A percentile compares a stretch with the other conserved stretches of the same genome.
These are phyloP conservation scores for Sinocyclocheilus maitianheensis DNA, from an alignment of 2,113 vertebrate genomes.

Conservation along the genomic window DNA sequence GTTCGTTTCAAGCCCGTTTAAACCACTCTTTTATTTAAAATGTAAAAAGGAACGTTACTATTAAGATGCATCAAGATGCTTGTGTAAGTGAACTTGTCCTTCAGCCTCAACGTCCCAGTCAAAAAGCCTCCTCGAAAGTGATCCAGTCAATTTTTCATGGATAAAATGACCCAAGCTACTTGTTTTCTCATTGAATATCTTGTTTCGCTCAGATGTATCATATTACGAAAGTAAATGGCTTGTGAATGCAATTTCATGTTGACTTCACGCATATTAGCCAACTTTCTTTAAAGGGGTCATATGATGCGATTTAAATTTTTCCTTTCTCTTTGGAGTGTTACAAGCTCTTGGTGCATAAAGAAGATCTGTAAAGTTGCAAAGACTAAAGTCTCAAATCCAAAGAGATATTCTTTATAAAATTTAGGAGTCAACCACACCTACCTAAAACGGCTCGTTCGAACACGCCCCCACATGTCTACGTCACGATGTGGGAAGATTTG, in stretches of 20 bases:
- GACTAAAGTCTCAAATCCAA: too few relatives aligned
- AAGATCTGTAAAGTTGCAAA: too few relatives aligned
- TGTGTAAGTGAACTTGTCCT: neutral
- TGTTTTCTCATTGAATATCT: neutral
- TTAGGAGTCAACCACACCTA: too few relatives aligned
- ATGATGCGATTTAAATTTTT: too few relatives aligned
- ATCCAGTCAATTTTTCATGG: neutral
- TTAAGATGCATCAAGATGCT: slow-evolving; percentile 1
- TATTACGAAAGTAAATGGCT: neutral
- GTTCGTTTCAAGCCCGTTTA: neutral
- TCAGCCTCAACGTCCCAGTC: neutral
- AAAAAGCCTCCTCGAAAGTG: neutral
- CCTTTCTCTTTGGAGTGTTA: too few relatives aligned
- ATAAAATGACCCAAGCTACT: neutral
- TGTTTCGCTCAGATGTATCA: neutral
- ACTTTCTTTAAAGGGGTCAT: neutral
- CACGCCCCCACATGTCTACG: too few relatives aligned
- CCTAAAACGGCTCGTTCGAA: too few relatives aligned
- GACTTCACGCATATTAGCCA: neutral
- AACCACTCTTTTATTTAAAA: slow-evolving; percentile 13
- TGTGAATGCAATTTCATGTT: neutral
- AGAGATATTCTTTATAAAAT: too few relatives aligned
- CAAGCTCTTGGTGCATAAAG: too few relatives aligned
- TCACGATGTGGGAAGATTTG: too few relatives aligned
- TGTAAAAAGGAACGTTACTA: neutral